phyloP scores from a whole-genome alignment of 2,888 invertebrate species.

The Crioceris asparagi region DNA sequence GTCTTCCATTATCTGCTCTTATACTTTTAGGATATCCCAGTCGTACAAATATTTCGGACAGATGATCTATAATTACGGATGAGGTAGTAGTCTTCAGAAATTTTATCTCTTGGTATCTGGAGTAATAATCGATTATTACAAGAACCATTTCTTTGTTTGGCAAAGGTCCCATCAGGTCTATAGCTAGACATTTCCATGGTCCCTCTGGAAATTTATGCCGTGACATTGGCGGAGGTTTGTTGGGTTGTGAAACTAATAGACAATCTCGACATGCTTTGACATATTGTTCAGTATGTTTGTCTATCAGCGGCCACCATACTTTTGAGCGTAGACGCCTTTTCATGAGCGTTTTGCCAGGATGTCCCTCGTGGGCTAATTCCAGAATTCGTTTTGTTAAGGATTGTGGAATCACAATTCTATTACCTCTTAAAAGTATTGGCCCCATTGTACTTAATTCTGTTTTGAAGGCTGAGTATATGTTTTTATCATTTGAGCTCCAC shows the following conservation, averaged over 20 bases:
- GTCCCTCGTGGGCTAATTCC: slow-evolving; percentile 18
- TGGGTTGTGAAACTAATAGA: slow-evolving; percentile 10
- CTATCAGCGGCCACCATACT: slow-evolving; percentile 19
- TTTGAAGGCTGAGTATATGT: slow-evolving; percentile 14
- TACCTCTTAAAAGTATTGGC: slow-evolving; percentile 16
- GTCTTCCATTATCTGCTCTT: slow-evolving; percentile 14
- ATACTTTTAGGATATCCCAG: slow-evolving; percentile 11
- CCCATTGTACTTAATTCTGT: slow-evolving; percentile 17
- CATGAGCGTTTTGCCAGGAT: slow-evolving; percentile 19
- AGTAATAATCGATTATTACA: slow-evolving; percentile 8
- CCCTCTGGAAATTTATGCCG: slow-evolving; percentile 16
- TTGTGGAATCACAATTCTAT: slow-evolving; percentile 18
- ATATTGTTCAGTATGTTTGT: slow-evolving; percentile 13
- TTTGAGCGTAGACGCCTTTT: slow-evolving; percentile 17
- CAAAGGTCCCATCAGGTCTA: slow-evolving; percentile 21
- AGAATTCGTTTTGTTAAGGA: slow-evolving; percentile 8
- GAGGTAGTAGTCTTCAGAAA: slow-evolving; percentile 11
- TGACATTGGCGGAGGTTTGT: slow-evolving; percentile 14
- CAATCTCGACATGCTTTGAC: slow-evolving; percentile 16
- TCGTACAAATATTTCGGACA: slow-evolving; percentile 10
- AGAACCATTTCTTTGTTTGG: slow-evolving; percentile 14
- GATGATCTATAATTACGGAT: slow-evolving; percentile 8
- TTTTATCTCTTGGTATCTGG: slow-evolving; percentile 7
- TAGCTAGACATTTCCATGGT: slow-evolving; percentile 17
- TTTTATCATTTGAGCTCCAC: slow-evolving; percentile 14